A percentile compares a stretch with the other conserved stretches of the same genome.
Evolutionary conservation across 2,888 invertebrate genomes (phyloP).

Genomic region (Drosophila flavopinicola): DNA sequence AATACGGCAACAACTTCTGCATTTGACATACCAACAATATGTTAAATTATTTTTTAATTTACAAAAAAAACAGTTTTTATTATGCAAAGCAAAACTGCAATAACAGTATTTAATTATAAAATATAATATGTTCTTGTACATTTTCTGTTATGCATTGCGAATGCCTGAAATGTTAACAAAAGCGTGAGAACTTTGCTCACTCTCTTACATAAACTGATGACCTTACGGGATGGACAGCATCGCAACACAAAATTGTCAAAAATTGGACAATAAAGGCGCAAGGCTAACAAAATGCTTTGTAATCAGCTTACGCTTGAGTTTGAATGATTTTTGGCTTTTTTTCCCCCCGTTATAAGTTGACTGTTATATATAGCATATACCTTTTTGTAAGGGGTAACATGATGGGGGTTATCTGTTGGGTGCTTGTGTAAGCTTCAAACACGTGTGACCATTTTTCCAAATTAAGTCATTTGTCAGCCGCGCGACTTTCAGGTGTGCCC

Average conservation of each 20-base stretch:
- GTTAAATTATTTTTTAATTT: slow-evolving; percentile 6
- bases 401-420: not conserved
- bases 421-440: not conserved
- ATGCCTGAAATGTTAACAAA: slow-evolving; percentile 34
- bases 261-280: not conserved
- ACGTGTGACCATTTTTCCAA: slow-evolving; percentile 49
- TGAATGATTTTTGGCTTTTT: slow-evolving; percentile 48
- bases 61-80: slow-evolving; percentile 2
- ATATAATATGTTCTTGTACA: not conserved
- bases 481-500: slow-evolving; percentile 11
- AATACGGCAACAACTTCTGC: no score
- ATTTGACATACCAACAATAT: slow-evolving; percentile 35
- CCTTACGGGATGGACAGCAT: slow-evolving; percentile 12
- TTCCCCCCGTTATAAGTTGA: slow-evolving; percentile 20
- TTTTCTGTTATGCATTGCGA: not conserved
- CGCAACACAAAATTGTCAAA: slow-evolving; percentile 26
- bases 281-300: slow-evolving; percentile 54
- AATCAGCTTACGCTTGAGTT: slow-evolving; percentile 65
- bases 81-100: slow-evolving; percentile 13
- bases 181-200: slow-evolving; percentile 5
- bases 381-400: slow-evolving; percentile 1
- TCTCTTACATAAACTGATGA: slow-evolving; percentile 21
- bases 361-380: slow-evolving; percentile 23
- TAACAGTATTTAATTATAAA: slow-evolving; percentile 49
- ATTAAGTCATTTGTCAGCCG: slow-evolving; percentile 50